These are phyloP conservation scores for Melieria omissa DNA, from an alignment of 2,888 invertebrate genomes.

Conservation along the genomic window DNA sequence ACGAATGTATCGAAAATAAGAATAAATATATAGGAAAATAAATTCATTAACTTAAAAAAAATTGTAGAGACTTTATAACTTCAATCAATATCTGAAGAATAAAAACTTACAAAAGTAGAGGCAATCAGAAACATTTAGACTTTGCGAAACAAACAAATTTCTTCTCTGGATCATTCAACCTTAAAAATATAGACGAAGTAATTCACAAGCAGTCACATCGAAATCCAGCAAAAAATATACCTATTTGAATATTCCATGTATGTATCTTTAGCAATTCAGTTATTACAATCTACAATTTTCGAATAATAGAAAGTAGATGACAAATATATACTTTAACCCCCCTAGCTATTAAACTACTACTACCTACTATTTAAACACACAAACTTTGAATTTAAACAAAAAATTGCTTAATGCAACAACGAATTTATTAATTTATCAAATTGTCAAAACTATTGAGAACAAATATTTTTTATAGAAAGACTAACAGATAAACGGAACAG, in stretches of 20 bases:
- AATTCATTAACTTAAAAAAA: constrained; percentile 25
- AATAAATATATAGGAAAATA: constrained; percentile 30
- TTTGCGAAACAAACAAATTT: constrained; percentile 11
- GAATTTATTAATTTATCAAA: constrained; percentile 11
- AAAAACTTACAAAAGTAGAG: constrained; percentile 12
- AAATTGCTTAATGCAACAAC: constrained; percentile 9
- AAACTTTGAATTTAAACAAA: constrained; percentile 14
- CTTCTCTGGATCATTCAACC: constrained; percentile 13
- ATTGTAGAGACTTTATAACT: neutral
- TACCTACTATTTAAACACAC: too few species aligned
- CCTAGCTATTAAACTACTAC: neutral
- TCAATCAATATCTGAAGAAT: constrained; percentile 12
- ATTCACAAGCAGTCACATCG: too few species aligned
- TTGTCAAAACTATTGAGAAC: too few species aligned
- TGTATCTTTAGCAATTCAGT: too few species aligned
- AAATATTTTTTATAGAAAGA: constrained; percentile 18
- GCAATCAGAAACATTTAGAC: neutral
- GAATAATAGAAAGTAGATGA: neutral
- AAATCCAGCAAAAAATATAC: too few species aligned
- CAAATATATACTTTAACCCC: constrained; percentile 12
- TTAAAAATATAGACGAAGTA: too few species aligned
- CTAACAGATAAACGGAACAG: constrained; percentile 16
- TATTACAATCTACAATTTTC: constrained; percentile 16
- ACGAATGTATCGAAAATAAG: constrained; percentile 30
- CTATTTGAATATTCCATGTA: too few species aligned